Evolutionary conservation across 2,888 invertebrate species (phyloP).

Genomic region (Acleris cristana): DNA sequence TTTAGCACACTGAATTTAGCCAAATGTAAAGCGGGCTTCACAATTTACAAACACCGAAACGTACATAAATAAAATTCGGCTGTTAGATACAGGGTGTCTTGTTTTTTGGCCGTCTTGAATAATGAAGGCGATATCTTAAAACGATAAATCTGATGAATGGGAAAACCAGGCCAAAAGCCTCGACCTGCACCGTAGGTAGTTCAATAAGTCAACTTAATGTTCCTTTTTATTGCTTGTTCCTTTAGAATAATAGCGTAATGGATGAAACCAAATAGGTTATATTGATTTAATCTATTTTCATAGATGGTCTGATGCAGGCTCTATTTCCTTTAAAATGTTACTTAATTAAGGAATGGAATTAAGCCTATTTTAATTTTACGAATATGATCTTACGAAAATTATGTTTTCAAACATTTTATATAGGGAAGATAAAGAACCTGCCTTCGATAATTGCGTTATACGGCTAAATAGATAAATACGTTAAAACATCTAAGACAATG

Average conservation of each 20-base stretch:
- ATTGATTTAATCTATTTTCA: conserved; percentile 19
- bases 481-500: no score
- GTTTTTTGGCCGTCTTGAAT: neutral
- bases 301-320: neutral
- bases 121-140: conserved; percentile 27
- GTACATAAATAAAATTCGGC: neutral
- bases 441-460: no score
- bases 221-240: conserved; percentile 48
- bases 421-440: no score
- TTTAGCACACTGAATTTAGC: no score
- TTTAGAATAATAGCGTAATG: conserved; percentile 49
- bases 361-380: no score
- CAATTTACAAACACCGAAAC: neutral
- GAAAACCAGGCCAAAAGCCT: conserved; percentile 41
- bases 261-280: conserved; percentile 43
- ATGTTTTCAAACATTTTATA: no score
- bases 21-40: no score
- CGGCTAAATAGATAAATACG: no score
- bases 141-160: conserved; percentile 44
- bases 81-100: neutral
- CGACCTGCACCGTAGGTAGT: conserved; percentile 46
- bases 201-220: conserved; percentile 55
- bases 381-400: no score
- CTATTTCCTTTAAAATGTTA: neutral
- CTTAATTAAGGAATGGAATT: no score